Base-by-base conservation (phyloP, 2,113 vertebrate genomes). In the Mesembrinibis cayennensis region DNA sequence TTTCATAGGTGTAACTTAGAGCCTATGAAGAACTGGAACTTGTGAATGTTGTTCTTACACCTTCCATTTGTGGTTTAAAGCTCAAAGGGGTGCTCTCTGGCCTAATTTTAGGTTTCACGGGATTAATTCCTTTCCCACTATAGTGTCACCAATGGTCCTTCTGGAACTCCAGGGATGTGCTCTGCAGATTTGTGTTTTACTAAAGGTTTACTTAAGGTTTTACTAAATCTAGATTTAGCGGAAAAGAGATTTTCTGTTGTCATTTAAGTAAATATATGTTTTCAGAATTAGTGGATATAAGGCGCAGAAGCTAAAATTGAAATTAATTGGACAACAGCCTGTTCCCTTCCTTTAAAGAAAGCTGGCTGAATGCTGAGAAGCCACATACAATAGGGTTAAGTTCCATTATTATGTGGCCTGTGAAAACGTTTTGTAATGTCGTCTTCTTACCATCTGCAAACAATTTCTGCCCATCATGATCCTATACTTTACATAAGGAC, bases 401-500 rank as follows among this genome's bases (percentile, higher is more conserved):
- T 81, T 93, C 52, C 61, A 55, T 81, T 89, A 50, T 62, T 78
- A 70, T 55, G 32, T 66, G 79, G 73, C 73, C 73, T 49, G 69
- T 65, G 44, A 96, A 92, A 62, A 36, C 4, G 0, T 87, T 90
- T 66, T 70, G n/a, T 74, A 74, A 87, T 87, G 71, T 70, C 16
- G 0, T 62, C 59, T 30, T 81, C 78, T 58, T 83, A 40, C 65
- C 88, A 95, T 82, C 65, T 82, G 91, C 81, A 93, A 95, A 73
- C 80, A 74, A 79, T 95, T 82, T 70, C 76, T 91, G 63, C 56
- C 81, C 77, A 71, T 80, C 81, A 27, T 50, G 77, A 61, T 86
- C 76, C 88, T 91, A 74, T 63, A 86, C 56, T 74, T 91, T 62
- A 89, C 52, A 70, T 89, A 91, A 91, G 76, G 59, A 69, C 61